phyloP scores from a whole-genome alignment of 2,797 vertebrate genomes.

The Buceros bicornis region DNA sequence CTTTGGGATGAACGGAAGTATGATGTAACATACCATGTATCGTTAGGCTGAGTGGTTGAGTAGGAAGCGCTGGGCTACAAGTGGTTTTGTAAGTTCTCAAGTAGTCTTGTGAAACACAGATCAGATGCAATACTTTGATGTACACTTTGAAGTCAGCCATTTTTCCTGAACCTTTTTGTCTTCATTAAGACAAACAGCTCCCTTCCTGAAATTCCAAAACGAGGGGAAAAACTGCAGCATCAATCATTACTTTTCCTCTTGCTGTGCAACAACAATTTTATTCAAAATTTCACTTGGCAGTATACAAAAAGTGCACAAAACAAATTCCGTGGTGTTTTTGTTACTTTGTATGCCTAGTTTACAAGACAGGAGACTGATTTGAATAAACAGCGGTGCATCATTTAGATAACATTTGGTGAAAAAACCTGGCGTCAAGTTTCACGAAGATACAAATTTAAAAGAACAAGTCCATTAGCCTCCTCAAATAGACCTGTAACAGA shows the following conservation, averaged over 20 bases:
- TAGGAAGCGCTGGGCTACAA: not conserved
- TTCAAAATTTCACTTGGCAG: not conserved
- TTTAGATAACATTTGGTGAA: conserved; percentile 10
- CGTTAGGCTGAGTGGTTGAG: not conserved
- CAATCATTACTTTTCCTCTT: not conserved
- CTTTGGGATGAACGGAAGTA: not conserved
- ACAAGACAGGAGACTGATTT: not conserved
- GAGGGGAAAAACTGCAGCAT: not conserved
- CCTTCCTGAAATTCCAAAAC: not conserved
- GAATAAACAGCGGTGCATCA: conserved; percentile 5
- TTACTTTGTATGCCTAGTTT: not conserved
- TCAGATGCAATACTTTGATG: not conserved
- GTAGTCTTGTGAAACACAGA: not conserved
- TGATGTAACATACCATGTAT: fast-evolving
- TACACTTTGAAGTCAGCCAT: not conserved
- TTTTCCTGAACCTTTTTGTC: not conserved
- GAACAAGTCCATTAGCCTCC: not conserved
- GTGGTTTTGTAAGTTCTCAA: not conserved
- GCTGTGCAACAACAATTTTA: not conserved
- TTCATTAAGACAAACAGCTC: not conserved
- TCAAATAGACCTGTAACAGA: conserved; percentile 25
- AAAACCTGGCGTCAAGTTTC: not conserved
- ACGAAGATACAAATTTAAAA: conserved; percentile 28
- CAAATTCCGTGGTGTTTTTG: not conserved
- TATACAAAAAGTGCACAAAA: not conserved